Evolutionary conservation across 2,888 invertebrate species (phyloP).

Genomic region (Alloscopus bannaensis): DNA sequence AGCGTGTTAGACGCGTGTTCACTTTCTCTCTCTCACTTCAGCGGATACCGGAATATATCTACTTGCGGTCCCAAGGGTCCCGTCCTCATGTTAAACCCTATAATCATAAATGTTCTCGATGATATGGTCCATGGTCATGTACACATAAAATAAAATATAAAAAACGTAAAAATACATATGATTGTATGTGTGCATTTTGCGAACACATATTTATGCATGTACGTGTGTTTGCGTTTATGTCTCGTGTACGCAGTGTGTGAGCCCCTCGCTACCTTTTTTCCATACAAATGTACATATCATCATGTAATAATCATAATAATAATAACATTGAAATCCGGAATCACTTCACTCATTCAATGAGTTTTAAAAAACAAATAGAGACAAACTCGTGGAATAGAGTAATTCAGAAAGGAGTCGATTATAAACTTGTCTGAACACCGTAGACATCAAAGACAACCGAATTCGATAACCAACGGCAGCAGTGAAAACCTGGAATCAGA

Average conservation of each 20-base stretch:
- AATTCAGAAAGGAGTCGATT: conserved; percentile 51
- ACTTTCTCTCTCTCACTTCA: conserved; percentile 20
- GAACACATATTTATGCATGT: conserved; percentile 13
- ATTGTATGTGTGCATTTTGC: neutral
- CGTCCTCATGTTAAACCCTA: conserved; percentile 62
- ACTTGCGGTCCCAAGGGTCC: conserved; percentile 69
- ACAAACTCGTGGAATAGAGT: conserved; percentile 32
- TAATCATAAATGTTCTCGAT: conserved; percentile 60
- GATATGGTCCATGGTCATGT: conserved; percentile 61
- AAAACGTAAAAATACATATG: conserved; percentile 19
- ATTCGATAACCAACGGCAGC: neutral
- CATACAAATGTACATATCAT: conserved; percentile 52
- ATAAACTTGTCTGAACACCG: conserved; percentile 38
- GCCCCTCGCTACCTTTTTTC: no score
- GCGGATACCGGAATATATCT: conserved; percentile 51
- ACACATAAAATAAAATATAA: conserved; percentile 50
- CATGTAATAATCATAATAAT: conserved; percentile 58
- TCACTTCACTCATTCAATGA: conserved; percentile 54
- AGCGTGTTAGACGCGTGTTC: conserved; percentile 57
- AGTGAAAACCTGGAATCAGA: no score
- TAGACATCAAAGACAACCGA: neutral
- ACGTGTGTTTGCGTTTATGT: conserved; percentile 16
- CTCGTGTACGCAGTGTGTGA: no score
- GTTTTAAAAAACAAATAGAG: conserved; percentile 52
- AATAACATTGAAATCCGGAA: conserved; percentile 38